phyloP scores from a whole-genome alignment of 2,888 invertebrate genomes.

The Hecatera dysodea region DNA sequence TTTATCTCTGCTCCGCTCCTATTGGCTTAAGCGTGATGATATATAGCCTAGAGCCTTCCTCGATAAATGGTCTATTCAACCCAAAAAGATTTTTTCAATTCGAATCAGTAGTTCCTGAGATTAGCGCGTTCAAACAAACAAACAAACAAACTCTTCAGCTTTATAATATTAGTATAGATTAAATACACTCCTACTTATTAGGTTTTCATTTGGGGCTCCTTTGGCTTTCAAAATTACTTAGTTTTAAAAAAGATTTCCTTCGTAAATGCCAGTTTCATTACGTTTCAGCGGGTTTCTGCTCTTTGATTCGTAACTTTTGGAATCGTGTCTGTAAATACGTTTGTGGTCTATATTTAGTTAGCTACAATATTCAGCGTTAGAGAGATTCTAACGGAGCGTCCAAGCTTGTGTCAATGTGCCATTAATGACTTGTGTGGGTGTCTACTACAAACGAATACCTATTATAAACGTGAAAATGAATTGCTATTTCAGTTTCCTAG shows the following conservation, averaged over 20 bases:
- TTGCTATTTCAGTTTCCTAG: background rate
- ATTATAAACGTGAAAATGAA: conserved; percentile 20
- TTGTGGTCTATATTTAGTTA: conserved; percentile 5
- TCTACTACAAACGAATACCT: background rate
- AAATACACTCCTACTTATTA: too few relatives aligned
- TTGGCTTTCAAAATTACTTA: background rate
- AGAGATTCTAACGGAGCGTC: background rate
- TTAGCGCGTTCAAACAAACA: too few relatives aligned
- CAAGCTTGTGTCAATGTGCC: conserved; percentile 23
- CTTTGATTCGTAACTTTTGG: conserved; percentile 4
- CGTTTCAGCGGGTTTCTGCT: conserved; percentile 1
- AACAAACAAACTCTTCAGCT: too few relatives aligned
- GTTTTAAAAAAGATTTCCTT: background rate
- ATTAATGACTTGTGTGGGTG: conserved; percentile 11
- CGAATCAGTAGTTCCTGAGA: too few relatives aligned
- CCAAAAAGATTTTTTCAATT: too few relatives aligned
- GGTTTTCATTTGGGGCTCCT: background rate
- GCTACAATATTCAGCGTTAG: background rate
- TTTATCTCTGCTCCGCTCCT: too few relatives aligned
- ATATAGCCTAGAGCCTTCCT: too few relatives aligned
- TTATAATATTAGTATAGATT: too few relatives aligned
- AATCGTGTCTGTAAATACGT: conserved; percentile 13
- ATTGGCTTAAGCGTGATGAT: too few relatives aligned
- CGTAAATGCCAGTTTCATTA: background rate
- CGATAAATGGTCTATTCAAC: too few relatives aligned